Evolutionary conservation across 2,888 invertebrate species (phyloP), one percentile per base, ranked within the genome.

Genomic region (Caenorhabditis sulstoni): DNA sequence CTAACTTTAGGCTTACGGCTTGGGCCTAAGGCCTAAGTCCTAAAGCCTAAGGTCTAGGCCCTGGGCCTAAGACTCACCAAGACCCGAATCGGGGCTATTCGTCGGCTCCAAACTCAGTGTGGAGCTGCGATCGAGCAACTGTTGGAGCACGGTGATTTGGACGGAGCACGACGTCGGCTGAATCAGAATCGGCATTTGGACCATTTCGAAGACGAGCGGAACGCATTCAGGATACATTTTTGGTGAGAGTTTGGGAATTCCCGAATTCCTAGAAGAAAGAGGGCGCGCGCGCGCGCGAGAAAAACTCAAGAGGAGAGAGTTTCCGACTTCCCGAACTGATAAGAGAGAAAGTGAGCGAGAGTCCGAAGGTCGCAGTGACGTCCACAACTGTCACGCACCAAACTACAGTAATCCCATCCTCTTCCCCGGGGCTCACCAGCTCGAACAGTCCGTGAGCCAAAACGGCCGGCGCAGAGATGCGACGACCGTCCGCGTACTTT

Each of bases 391-490:
- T 3, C 12, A 18, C 9, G 23, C 44, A 39, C 29, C 20, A 68
- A 62, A 64, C 71, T 62, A 57, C 12, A 71, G 47, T 71, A 23
- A 41, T 39, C 16, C 22, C n/a, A n/a, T n/a, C n/a, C n/a, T n/a
- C n/a, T n/a, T n/a, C n/a, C n/a, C n/a, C n/a, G n/a, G n/a, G n/a
- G n/a, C n/a, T 70, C 29, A 79, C 79, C 50, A 79, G 75, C 3
- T 79, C 68, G 44, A 85, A 50, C 18, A 84, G 67, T 37, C 74
- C 82, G 44, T 82, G 79, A 1, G 86, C 85, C 41, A 87, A 75
- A 11, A 85, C 81, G 0, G 86, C 87, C 8, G 87, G 87, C 9
- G 86, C 87, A 0, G 86, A 87, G 22, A 86, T 87, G 3, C 87
- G 64, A n/a, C 87, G 58, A 1, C 79, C 82, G 23, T 86, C 85